Evolutionary conservation across 2,113 vertebrate species (phyloP), one percentile per base, ranked within the genome.

Genomic region (Chloropsis hardwickii): DNA sequence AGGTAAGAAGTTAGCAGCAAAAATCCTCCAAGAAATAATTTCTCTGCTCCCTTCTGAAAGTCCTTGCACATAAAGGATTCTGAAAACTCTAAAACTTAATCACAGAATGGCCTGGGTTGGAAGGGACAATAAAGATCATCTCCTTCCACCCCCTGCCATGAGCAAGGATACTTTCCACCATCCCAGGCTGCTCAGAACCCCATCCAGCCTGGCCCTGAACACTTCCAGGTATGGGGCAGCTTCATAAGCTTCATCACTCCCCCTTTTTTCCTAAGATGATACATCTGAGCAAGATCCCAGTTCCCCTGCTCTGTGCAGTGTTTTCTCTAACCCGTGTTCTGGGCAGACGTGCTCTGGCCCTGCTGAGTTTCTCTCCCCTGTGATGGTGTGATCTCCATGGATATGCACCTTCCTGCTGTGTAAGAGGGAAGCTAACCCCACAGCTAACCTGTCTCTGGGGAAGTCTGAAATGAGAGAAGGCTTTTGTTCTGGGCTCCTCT

Each of bases 181-280:
- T 1, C 1, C 27, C 45, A 28, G 33, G 3, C 1, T 86, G 11
- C 15, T 23, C 39, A 33, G 54, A 69, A 45, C 39, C 45, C 22
- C 1, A 2, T 69, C 73, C 28, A 20, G 0, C 14, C 33, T 45
- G 19, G 14, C 28, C 33, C 2, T 53, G 28, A 6, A 37, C 45
- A 33, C 22, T 44, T 10, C 14, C 53, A 37, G 62, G 37, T 17
- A 19, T 44, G 45, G 18, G 27, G 14, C 21, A 33, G 24, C 31
- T 67, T 67, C 15, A 1, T 19, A 44, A 74, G 28, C 37, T 50
- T 79, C 9, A 44, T 69, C n/a, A 33, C 5, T 83, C 9, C 3
- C 18, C 6, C 4, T 64, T 87, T 78, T 35, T 74, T 81, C 31
- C 22, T 44, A 23, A 78, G 65, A 10, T 39, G 53, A 44, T 39